Evolutionary conservation across 2,888 invertebrate species (phyloP).

Genomic region (Yponomeuta evonymella): DNA sequence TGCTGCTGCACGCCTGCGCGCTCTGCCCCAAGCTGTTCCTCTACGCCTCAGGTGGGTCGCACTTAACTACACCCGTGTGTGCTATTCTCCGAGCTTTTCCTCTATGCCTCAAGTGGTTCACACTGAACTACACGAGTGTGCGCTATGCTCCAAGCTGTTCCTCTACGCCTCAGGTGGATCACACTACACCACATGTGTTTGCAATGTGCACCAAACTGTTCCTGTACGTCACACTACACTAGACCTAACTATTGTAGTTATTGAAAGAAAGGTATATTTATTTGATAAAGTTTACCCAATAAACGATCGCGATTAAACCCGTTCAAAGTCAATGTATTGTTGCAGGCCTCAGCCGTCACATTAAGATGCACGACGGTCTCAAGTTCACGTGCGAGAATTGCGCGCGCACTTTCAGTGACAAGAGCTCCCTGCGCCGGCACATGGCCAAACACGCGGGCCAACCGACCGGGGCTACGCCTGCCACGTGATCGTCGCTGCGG

Average conservation of each 20-base stretch:
- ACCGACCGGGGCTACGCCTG: too few species aligned
- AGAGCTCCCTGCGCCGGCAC: constrained; percentile 82
- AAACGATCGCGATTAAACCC: not conserved
- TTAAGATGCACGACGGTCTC: constrained; percentile 79
- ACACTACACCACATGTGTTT: too few species aligned
- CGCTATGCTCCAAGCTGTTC: constrained; percentile 78
- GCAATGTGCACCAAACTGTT: too few species aligned
- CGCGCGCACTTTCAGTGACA: constrained; percentile 81
- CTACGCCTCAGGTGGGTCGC: constrained; percentile 36
- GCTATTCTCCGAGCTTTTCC: constrained; percentile 22
- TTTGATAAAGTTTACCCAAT: not conserved
- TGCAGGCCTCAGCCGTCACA: constrained; percentile 80
- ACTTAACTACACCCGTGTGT: not conserved
- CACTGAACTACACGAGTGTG: constrained; percentile 14
- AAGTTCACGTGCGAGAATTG: constrained; percentile 80
- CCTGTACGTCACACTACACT: too few species aligned
- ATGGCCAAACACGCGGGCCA: constrained; percentile 29
- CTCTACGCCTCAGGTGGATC: constrained; percentile 45
- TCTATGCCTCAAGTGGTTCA: constrained; percentile 38
- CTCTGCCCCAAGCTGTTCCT: constrained; percentile 79
- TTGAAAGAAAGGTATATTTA: too few species aligned
- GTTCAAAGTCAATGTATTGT: not conserved
- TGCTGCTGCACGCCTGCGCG: constrained; percentile 80
- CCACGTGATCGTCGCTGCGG: not conserved
- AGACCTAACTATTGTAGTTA: too few species aligned